Base-by-base conservation (phyloP, 2,797 vertebrate genomes). In the Limnodromus scolopaceus region DNA sequence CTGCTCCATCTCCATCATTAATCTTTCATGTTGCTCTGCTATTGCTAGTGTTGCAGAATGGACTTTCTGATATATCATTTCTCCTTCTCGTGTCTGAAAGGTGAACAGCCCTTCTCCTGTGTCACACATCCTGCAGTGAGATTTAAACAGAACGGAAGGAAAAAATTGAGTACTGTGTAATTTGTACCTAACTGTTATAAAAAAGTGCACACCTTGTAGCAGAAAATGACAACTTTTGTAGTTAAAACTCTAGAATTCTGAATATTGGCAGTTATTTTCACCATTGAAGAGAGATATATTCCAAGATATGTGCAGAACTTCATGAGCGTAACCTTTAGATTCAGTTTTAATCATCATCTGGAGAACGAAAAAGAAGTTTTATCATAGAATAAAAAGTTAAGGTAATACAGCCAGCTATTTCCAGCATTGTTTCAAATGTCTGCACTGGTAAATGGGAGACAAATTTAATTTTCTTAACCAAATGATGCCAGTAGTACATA, bases 31-130 rank as follows among this genome's bases (percentile, higher is more conserved):
- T 95, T 99, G 99, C 96, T 99, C 99, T 95, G 99, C 99, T 94
- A 99, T 99, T 91, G 99, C 99, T 98, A 99, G 98, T 16, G 99
- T 99, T 94, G 99, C 99, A 70, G 99, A 99, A 98, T 99, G 99
- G 87, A 99, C 99, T 97, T 99, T 99, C 98, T 99, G 99, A 98
- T 99, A 99, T 98, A 99, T 99, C 99, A 99, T 99, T 98, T 99
- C 99, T 84, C 99, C 99, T 99, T 99, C 99, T 96, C 99, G 98
- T 54, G 99, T 99, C 98, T 99, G 99, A 98, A 99, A 99, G 94
- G 99, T 99, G 98, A 99, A 99, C 90, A 99, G 98, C 94, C 99
- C 99, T 98, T 99, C 99, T 97, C 99, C 99, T 49, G 99, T 99
- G 98, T 99, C 99, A 98, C 99, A 99, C 99, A 99, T 99, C 98